These are phyloP conservation scores for Luehdorfia chinensis DNA, from an alignment of 1,140 invertebrate genomes.

Conservation along the genomic window DNA sequence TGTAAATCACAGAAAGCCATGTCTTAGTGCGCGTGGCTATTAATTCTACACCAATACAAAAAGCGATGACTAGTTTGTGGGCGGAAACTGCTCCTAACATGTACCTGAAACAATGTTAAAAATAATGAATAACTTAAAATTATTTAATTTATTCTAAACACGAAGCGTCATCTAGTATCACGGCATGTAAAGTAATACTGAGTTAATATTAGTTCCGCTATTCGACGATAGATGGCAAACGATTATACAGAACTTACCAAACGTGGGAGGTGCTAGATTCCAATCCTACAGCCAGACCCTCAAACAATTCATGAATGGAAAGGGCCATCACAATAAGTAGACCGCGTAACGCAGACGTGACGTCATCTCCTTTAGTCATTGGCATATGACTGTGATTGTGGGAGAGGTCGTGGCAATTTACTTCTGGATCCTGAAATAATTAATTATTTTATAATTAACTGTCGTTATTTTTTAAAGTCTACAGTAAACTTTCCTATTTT, in stretches of 20 bases:
- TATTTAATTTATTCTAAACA: no score
- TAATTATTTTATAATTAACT: background rate
- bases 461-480: background rate
- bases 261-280: constrained; percentile 83
- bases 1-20: constrained; percentile 81
- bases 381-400: constrained; percentile 71
- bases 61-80: constrained; percentile 93
- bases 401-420: constrained; percentile 70
- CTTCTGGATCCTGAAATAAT: constrained; percentile 45
- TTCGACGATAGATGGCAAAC: constrained; percentile 26
- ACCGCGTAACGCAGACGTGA: constrained; percentile 83
- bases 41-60: constrained; percentile 90
- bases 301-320: constrained; percentile 94
- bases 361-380: constrained; percentile 74
- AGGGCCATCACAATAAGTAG: constrained; percentile 90
- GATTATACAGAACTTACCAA: constrained; percentile 74
- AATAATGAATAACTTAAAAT: no score
- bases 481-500: no score
- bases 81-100: constrained; percentile 91
- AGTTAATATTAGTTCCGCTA: constrained; percentile 9
- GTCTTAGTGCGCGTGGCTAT: constrained; percentile 82
- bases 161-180: constrained; percentile 35
- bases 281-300: constrained; percentile 93
- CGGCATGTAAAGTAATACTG: no score
- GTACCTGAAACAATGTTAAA: constrained; percentile 70